These are phyloP conservation scores for Carapus acus DNA, from an alignment of 2,797 vertebrate genomes.

Conservation along the genomic window DNA sequence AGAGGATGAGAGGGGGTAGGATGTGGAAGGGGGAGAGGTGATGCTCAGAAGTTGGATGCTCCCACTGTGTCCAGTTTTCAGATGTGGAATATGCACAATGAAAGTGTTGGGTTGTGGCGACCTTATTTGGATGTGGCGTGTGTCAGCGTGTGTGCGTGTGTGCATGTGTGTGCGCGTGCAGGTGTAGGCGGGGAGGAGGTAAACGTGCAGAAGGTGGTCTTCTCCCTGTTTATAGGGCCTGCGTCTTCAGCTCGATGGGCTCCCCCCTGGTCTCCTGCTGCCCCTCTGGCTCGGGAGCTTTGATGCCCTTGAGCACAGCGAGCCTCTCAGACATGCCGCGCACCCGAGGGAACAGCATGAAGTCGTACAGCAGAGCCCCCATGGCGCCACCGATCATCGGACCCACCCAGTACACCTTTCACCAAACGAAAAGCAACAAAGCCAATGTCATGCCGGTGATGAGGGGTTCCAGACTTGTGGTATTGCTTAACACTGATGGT, in stretches of 20 bases:
- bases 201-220: constrained; percentile 53
- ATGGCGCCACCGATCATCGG: constrained; percentile 87
- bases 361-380: constrained; percentile 87
- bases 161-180: too few relatives aligned
- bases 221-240: constrained; percentile 75
- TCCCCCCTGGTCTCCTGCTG: constrained; percentile 80
- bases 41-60: constrained; percentile 44
- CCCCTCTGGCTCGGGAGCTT: constrained; percentile 71
- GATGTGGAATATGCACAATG: constrained; percentile 38
- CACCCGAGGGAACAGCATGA: constrained; percentile 86
- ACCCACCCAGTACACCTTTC: constrained; percentile 89
- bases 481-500: neutral
- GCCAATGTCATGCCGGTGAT: too few relatives aligned
- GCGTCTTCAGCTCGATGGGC: constrained; percentile 88
- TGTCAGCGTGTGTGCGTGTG: too few relatives aligned
- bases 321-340: constrained; percentile 85
- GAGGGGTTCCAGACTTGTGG: too few relatives aligned
- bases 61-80: constrained; percentile 49
- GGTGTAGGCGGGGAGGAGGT: constrained; percentile 43
- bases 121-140: constrained; percentile 25
- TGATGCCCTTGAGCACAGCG: constrained; percentile 82
- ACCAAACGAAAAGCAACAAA: neutral
- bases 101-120: constrained; percentile 22
- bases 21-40: constrained; percentile 25
- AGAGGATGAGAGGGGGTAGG: constrained; percentile 20